Base-by-base conservation (phyloP, 1,140 invertebrate genomes). In the Globodera rostochiensis region DNA sequence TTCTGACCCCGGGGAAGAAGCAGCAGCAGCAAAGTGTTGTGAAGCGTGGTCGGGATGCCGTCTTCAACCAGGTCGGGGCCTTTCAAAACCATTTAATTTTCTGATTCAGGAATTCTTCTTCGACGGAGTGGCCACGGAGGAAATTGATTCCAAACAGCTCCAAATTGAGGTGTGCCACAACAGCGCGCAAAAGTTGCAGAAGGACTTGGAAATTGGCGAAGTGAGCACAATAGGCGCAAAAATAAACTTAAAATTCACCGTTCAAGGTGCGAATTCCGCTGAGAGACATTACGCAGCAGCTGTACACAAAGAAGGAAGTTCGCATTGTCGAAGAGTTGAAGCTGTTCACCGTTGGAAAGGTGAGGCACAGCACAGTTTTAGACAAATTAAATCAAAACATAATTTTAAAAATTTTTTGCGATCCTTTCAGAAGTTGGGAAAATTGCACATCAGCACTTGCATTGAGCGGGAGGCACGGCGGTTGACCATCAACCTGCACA, bases 271-370 rank as follows among this genome's bases (percentile, higher is more conserved):
- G 73, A 49, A 81, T 90, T 19, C 87, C 88, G n/a, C 71, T 89
- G 19, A 77, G 74, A 73, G 88, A 89, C 45, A 79, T 89, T 25
- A 80, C 87, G 66, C 83, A 46, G 53, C 83, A 75, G 47, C 74
- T 89, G 67, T 73, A 88, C 21, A 79, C 86, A 8, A 89, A 89
- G 80, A 89, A 90, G 74, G 88, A 89, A 71, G 83, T 89, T 49
- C 81, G 84, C 64, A 83, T 89, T 64, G 85, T 89, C 45, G 89
- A 90, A 69, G 89, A 89, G 71, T 80, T 89, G 36, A 89, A 89
- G 60, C 69, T 47, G 64, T 78, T 80, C n/a, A 66, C 85, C 57
- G 84, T 80, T 70, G 82, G 76, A 9, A 89, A 89, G 84, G 89
- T 88, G 8, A 74, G 57, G 50, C 13, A 6, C 19, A 3, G 57